phyloP scores from a whole-genome alignment of 1,140 invertebrate genomes.

The Mactra quadrangularis region DNA sequence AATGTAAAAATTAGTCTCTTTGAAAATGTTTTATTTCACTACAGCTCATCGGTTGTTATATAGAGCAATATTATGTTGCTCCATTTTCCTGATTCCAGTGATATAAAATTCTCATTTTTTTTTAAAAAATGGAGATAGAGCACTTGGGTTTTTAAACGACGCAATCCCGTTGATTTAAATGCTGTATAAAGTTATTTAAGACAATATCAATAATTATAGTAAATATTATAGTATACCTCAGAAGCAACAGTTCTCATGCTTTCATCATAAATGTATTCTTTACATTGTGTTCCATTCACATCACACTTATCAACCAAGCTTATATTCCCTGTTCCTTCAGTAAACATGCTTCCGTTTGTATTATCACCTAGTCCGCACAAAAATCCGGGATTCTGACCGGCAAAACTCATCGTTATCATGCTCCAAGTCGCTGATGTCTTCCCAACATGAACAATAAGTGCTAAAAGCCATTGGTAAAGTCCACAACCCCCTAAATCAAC shows the following conservation, averaged over 20 bases:
- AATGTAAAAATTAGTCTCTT: too few relatives aligned
- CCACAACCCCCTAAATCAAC: conserved; percentile 28
- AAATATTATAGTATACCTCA: too few relatives aligned
- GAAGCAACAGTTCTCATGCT: conserved; percentile 6
- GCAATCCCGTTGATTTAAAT: too few relatives aligned
- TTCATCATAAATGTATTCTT: not conserved
- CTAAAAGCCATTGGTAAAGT: conserved; percentile 14
- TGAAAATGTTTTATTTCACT: too few relatives aligned
- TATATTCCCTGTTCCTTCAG: not conserved
- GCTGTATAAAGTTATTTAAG: too few relatives aligned
- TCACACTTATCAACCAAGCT: not conserved
- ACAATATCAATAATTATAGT: too few relatives aligned
- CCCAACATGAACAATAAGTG: conserved; percentile 8
- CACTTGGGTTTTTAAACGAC: too few relatives aligned
- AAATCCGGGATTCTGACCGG: conserved; percentile 28
- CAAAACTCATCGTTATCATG: conserved; percentile 48
- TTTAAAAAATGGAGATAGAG: too few relatives aligned
- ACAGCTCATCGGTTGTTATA: too few relatives aligned
- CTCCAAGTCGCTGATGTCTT: conserved; percentile 37
- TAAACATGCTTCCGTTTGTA: not conserved
- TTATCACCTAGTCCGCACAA: conserved; percentile 2
- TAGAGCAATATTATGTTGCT: too few relatives aligned
- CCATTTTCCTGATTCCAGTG: too few relatives aligned
- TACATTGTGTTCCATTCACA: conserved; percentile 1
- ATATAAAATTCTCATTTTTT: too few relatives aligned